phyloP scores from a whole-genome alignment of 53 echinoderm and acorn worm species.

The Echinarachnius parma region DNA sequence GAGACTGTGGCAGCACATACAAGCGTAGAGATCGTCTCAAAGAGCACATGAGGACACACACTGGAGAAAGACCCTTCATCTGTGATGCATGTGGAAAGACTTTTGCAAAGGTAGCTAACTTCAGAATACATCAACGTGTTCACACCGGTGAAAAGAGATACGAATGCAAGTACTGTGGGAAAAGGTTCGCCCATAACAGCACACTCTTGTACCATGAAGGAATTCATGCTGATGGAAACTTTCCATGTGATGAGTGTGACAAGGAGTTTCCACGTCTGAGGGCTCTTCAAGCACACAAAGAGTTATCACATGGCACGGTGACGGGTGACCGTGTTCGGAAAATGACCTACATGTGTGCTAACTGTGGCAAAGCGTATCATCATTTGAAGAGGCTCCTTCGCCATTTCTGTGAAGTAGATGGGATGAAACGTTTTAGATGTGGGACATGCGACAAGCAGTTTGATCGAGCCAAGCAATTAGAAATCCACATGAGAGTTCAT shows the following conservation, averaged over 20 bases:
- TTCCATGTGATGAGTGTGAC: slow-evolving; percentile 41
- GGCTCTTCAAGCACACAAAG: slow-evolving; percentile 29
- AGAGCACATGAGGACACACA: slow-evolving; percentile 38
- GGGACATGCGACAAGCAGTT: slow-evolving; percentile 36
- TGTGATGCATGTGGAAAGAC: slow-evolving; percentile 29
- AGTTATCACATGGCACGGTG: neutral
- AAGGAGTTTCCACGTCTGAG: slow-evolving; percentile 13
- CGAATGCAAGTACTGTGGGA: slow-evolving; percentile 16
- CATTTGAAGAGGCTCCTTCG: slow-evolving; percentile 22
- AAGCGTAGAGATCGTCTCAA: slow-evolving; percentile 19
- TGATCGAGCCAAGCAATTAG: slow-evolving; percentile 16
- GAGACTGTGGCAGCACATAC: slow-evolving; percentile 35
- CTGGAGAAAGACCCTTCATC: slow-evolving; percentile 33
- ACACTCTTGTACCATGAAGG: slow-evolving; percentile 33
- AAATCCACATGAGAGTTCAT: slow-evolving; percentile 38
- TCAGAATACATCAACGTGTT: slow-evolving; percentile 36
- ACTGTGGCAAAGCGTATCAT: slow-evolving; percentile 37
- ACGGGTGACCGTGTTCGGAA: neutral
- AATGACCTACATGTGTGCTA: slow-evolving; percentile 29
- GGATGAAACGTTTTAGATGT: slow-evolving; percentile 29
- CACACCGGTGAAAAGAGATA: slow-evolving; percentile 44
- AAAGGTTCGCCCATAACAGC: slow-evolving; percentile 28
- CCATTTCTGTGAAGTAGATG: slow-evolving; percentile 20
- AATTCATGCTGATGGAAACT: slow-evolving; percentile 17
- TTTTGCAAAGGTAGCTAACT: slow-evolving; percentile 34